These are phyloP conservation scores for Solenopsis fugax DNA, from an alignment of 1,140 invertebrate genomes.

Conservation along the genomic window DNA sequence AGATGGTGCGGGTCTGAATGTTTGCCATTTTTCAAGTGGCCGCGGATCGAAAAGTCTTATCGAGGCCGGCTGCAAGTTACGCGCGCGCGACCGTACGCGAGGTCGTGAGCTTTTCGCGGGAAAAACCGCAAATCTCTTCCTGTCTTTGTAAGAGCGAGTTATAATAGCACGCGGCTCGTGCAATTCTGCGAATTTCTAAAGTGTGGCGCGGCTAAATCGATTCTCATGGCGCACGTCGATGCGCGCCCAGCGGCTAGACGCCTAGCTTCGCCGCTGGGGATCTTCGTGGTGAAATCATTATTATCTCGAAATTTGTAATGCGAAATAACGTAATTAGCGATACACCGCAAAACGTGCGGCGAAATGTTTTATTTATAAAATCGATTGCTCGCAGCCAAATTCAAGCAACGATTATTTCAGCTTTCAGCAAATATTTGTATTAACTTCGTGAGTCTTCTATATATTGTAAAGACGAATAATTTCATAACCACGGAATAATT, in stretches of 20 bases:
- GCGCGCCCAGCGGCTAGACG: not conserved
- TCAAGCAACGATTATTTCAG: slow-evolving; percentile 5
- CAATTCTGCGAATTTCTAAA: slow-evolving; percentile 35
- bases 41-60: slow-evolving; percentile 59
- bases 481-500: not conserved
- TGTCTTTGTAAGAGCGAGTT: slow-evolving; percentile 18
- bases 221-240: slow-evolving; percentile 23
- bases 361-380: slow-evolving; percentile 38
- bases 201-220: slow-evolving; percentile 12
- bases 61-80: slow-evolving; percentile 1
- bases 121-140: slow-evolving; percentile 53
- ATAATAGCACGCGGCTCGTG: slow-evolving; percentile 30
- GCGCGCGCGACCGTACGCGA: not conserved
- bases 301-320: slow-evolving; percentile 41
- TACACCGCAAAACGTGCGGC: not conserved
- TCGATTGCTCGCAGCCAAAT: slow-evolving; percentile 14
- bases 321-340: slow-evolving; percentile 14
- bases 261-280: not conserved
- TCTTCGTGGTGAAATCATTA: slow-evolving; percentile 9
- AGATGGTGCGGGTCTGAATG: slow-evolving; percentile 67
- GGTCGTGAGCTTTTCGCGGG: slow-evolving; percentile 39
- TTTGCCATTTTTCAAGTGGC: slow-evolving; percentile 64
- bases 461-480: not conserved
- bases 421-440: slow-evolving; percentile 13
- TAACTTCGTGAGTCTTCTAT: not conserved